These are phyloP conservation scores for Camponotus vicinus DNA, from an alignment of 1,140 invertebrate genomes.

Conservation along the genomic window DNA sequence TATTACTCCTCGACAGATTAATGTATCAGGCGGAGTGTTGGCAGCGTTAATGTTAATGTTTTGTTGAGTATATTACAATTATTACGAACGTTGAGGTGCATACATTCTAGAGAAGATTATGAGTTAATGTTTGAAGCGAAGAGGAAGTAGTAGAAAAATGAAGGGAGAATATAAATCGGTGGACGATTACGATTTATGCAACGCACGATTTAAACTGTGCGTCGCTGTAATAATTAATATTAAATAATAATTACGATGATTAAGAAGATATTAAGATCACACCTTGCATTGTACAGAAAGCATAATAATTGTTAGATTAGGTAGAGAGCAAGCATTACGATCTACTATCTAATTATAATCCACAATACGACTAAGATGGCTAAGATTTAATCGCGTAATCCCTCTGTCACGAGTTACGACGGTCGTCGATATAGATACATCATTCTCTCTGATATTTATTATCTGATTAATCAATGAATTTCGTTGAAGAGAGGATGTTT, in stretches of 20 bases:
- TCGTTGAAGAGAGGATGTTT: slow-evolving; percentile 26
- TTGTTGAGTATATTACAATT: slow-evolving; percentile 83
- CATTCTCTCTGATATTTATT: slow-evolving; percentile 32
- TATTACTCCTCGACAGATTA: slow-evolving; percentile 72
- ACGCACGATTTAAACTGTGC: slow-evolving; percentile 12
- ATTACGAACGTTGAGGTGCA: slow-evolving; percentile 82
- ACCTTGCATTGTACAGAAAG: slow-evolving; percentile 85
- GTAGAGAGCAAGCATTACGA: slow-evolving; percentile 81
- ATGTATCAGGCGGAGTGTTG: slow-evolving; percentile 69
- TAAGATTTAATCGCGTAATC: slow-evolving; percentile 59
- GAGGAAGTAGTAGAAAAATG: slow-evolving; percentile 5
- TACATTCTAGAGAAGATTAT: slow-evolving; percentile 78
- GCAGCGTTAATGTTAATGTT: slow-evolving; percentile 80
- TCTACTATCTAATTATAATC: slow-evolving; percentile 78
- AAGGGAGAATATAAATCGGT: slow-evolving; percentile 26
- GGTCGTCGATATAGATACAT: slow-evolving; percentile 42
- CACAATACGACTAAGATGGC: slow-evolving; percentile 58
- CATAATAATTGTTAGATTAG: slow-evolving; percentile 85
- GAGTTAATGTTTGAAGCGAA: slow-evolving; percentile 77
- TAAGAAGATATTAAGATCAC: slow-evolving; percentile 76
- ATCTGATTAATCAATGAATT: slow-evolving; percentile 47
- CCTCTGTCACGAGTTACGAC: slow-evolving; percentile 59
- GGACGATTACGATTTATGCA: slow-evolving; percentile 55
- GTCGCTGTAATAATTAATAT: slow-evolving; percentile 66
- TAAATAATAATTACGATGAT: slow-evolving; percentile 62